These are phyloP conservation scores for Caerostris darwini DNA, from an alignment of 1,140 invertebrate species.

Conservation along the genomic window DNA sequence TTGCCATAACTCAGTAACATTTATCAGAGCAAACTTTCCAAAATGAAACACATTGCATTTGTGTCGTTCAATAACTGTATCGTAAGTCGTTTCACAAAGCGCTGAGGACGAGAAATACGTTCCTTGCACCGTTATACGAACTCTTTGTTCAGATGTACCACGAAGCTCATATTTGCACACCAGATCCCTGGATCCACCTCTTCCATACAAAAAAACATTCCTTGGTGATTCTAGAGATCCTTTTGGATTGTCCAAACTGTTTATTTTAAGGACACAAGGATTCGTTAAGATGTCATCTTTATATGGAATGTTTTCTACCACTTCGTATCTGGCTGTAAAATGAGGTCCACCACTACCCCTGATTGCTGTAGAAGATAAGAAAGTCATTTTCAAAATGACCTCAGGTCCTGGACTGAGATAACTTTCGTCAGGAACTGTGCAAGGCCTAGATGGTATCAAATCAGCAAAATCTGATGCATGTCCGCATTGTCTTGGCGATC, in stretches of 20 bases:
- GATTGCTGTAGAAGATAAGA: constrained; percentile 58
- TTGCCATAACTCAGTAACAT: constrained; percentile 77
- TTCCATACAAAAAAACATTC: constrained; percentile 78
- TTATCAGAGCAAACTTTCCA: constrained; percentile 68
- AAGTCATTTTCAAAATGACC: constrained; percentile 64
- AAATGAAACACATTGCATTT: constrained; percentile 66
- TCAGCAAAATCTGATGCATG: constrained; percentile 76
- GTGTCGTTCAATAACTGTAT: constrained; percentile 60
- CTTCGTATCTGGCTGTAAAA: constrained; percentile 78
- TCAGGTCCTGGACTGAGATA: constrained; percentile 78
- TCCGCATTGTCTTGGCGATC: constrained; percentile 77
- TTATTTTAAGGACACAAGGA: not conserved
- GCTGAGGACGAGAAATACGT: constrained; percentile 55
- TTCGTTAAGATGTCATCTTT: not conserved
- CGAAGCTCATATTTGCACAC: constrained; percentile 73
- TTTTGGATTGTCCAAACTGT: constrained; percentile 10
- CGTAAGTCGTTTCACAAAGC: constrained; percentile 72
- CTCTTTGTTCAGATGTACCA: constrained; percentile 49
- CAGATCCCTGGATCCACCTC: constrained; percentile 76
- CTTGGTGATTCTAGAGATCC: constrained; percentile 73
- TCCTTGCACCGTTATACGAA: constrained; percentile 62
- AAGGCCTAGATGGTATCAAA: constrained; percentile 76
- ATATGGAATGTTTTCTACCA: constrained; percentile 67
- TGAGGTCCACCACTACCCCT: constrained; percentile 45
- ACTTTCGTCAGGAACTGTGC: constrained; percentile 76